Conservation (phyloP, 1,140 invertebrate species). For the Calliopsis andreniformis region DNA sequence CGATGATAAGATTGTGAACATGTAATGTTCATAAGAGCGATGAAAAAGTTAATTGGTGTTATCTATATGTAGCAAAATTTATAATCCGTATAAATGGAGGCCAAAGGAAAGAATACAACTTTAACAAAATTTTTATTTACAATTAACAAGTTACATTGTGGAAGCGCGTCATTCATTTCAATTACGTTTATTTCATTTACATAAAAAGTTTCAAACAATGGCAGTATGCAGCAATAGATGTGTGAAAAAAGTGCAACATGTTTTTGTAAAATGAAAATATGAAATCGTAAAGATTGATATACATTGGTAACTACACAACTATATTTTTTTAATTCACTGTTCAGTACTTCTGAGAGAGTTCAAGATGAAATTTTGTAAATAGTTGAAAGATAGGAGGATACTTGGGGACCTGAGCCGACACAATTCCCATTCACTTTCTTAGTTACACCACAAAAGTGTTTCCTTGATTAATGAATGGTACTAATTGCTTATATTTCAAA, state of each 20-base stretch:
- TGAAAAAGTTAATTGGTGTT: conserved; percentile 14
- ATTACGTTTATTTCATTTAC: conserved; percentile 15
- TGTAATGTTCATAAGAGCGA: conserved; percentile 3
- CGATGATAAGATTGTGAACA: conserved; percentile 29
- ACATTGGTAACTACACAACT: conserved; percentile 8
- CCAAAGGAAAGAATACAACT: neutral
- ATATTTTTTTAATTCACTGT: conserved; percentile 30
- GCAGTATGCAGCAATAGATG: conserved; percentile 40
- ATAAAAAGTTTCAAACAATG: conserved; percentile 10
- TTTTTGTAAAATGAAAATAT: conserved; percentile 18
- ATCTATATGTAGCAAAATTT: conserved; percentile 46
- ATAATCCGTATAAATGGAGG: conserved; percentile 21
- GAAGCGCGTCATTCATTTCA: neutral
- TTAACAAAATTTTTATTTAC: neutral
- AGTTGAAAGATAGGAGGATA: conserved; percentile 59
- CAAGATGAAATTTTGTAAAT: conserved; percentile 65
- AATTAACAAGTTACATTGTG: neutral
- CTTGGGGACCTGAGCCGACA: conserved; percentile 70
- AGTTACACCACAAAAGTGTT: conserved; percentile 38
- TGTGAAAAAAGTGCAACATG: conserved; percentile 12
- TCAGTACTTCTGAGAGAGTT: conserved; percentile 53
- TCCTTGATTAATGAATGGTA: no score
- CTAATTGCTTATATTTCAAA: no score
- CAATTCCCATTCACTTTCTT: conserved; percentile 51
- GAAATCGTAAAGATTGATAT: conserved; percentile 15